Evolutionary conservation across 1,140 invertebrate genomes (phyloP), one percentile per base, ranked within the genome.

Genomic region (Caenorhabditis tropicalis): DNA sequence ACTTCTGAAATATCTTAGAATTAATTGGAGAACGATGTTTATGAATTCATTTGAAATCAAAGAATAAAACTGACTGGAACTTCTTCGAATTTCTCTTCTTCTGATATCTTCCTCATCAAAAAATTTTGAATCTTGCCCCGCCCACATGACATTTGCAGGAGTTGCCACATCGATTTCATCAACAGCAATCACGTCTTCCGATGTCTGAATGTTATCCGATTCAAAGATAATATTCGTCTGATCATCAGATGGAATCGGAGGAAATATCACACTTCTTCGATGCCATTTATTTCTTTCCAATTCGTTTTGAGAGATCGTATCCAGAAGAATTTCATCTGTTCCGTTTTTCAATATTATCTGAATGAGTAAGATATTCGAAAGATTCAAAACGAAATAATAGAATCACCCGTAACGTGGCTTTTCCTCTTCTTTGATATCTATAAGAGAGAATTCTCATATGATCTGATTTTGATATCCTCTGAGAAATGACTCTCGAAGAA

Each of bases 121-220:
- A 24, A 74, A 74, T n/a, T 74, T 74, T 12, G 65, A 74, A 24
- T 74, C 65, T 74, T 74, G 65, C 7, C 65, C 65, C 33, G 65
- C 65, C 65, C 65, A 74, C 65, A 74, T 74, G 0, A 74, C 65
- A 24, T 74, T 74, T 24, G 65, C 65, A 7, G 65, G 65, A 12
- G 65, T 74, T 24, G 21, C 65, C 65, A 74, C 36, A 46, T 74
- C 65, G 19, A 74, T 74, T 27, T 74, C 65, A 43, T 74, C 65
- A 10, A 74, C 36, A 27, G 65, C 65, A 24, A 74, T 74, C 19
- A 74, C 36, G n/a, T 74, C 65, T 74, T 74, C 65, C 43, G 65
- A 29, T 12, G 65, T 74, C 24, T 43, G 65, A 74, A 74, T 74
- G 24, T 74, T 74, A 46, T 74, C 36, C 43, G 36, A 74, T 43